A percentile compares a stretch with the other conserved stretches of the same genome.
phyloP scores from a whole-genome alignment of 2,113 vertebrate species.

The Coregonus clupeaformis region DNA sequence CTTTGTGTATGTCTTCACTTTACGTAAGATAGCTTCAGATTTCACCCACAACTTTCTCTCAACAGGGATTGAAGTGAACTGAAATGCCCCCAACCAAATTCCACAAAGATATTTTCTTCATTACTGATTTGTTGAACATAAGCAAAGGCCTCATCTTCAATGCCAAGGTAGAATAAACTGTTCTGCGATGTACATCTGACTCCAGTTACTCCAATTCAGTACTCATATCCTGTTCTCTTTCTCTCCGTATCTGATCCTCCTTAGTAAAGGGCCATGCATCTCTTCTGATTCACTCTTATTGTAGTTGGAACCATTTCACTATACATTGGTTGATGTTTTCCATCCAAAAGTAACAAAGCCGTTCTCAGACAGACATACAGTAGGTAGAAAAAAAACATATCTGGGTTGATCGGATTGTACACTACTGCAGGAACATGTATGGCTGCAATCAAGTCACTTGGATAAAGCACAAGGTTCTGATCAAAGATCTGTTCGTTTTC shows the following conservation, averaged over 20 bases:
- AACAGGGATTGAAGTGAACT: no score
- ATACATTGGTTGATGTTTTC: constrained; percentile 41
- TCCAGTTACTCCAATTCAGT: constrained; percentile 27
- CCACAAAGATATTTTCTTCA: background rate
- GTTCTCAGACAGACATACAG: constrained; percentile 31
- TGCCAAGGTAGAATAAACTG: constrained; percentile 12
- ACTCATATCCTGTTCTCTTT: constrained; percentile 42
- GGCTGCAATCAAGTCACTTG: constrained; percentile 43
- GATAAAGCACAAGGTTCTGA: constrained; percentile 44
- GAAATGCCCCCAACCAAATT: background rate
- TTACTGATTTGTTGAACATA: background rate
- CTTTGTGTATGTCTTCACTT: background rate
- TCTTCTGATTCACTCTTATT: constrained; percentile 30
- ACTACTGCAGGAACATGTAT: constrained; percentile 23
- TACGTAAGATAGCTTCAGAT: background rate
- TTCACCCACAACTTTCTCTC: background rate
- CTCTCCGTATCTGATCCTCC: constrained; percentile 47
- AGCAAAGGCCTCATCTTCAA: background rate
- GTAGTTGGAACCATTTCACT: constrained; percentile 57
- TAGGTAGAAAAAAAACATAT: constrained; percentile 30
- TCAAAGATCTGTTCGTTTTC: constrained; percentile 54
- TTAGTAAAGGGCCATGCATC: constrained; percentile 19
- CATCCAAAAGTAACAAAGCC: constrained; percentile 44
- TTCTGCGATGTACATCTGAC: constrained; percentile 18
- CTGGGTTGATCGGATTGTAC: constrained; percentile 40